Conservation (phyloP, 2,797 vertebrate genomes). For the Takifugu rubripes region DNA sequence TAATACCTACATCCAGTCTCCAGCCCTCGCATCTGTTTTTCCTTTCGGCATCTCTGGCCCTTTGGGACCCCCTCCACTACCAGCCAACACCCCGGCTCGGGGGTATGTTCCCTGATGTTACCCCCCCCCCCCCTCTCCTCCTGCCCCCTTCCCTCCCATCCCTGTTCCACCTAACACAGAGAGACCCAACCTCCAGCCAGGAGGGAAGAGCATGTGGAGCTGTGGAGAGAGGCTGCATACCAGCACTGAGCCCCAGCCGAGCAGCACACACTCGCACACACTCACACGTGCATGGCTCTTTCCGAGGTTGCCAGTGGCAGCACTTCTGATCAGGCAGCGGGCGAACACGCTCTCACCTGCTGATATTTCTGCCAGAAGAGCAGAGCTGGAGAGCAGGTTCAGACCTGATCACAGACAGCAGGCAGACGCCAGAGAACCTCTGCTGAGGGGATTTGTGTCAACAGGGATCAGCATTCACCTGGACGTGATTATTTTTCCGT, state of each 20-base stretch:
- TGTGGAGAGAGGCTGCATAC: slow-evolving; percentile 48
- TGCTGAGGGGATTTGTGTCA: slow-evolving; percentile 39
- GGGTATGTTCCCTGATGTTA: slow-evolving; percentile 34
- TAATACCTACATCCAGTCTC: slow-evolving; percentile 2
- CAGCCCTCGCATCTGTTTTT: slow-evolving; percentile 15
- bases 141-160: slow-evolving; percentile 5
- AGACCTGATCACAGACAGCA: slow-evolving; percentile 33
- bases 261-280: slow-evolving; percentile 15
- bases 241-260: slow-evolving; percentile 40
- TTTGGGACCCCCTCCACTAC: slow-evolving; percentile 7
- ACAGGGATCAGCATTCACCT: slow-evolving; percentile 31
- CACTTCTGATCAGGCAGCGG: slow-evolving; percentile 24
- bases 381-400: slow-evolving; percentile 6
- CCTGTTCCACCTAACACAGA: slow-evolving; percentile 41
- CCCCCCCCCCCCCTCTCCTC: background rate
- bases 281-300: slow-evolving; percentile 9
- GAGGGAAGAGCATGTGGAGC: slow-evolving; percentile 42
- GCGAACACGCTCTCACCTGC: slow-evolving; percentile 21
- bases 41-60: slow-evolving; percentile 14
- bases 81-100: slow-evolving; percentile 27
- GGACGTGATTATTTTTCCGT: slow-evolving; percentile 47
- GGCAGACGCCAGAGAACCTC: slow-evolving; percentile 23
- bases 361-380: slow-evolving; percentile 18
- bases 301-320: background rate
- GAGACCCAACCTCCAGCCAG: slow-evolving; percentile 50